Evolutionary conservation across 2,888 invertebrate species (phyloP).

Genomic region (Epicampocera succincta): DNA sequence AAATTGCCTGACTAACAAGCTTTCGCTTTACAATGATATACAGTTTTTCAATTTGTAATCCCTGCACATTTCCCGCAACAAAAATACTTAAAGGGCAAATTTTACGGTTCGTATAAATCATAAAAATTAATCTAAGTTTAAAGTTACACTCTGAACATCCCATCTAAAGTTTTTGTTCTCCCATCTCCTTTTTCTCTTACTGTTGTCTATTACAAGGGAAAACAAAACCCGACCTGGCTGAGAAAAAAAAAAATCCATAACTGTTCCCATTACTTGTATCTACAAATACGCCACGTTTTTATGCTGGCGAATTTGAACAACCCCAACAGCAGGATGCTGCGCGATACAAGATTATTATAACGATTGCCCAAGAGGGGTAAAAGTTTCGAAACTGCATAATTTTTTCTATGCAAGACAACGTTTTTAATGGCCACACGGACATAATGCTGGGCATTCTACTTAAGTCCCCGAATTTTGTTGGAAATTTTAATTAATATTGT

Average conservation of each 20-base stretch:
- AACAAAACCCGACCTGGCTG: neutral
- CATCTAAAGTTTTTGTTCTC: neutral
- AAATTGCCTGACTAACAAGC: too few species aligned
- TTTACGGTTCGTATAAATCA: too few species aligned
- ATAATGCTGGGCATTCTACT: neutral
- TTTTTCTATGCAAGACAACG: constrained; percentile 22
- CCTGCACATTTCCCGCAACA: too few species aligned
- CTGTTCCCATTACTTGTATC: too few species aligned
- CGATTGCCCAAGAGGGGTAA: neutral
- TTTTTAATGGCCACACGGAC: constrained; percentile 32
- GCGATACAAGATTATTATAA: neutral
- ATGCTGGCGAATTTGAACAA: neutral
- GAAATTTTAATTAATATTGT: constrained; percentile 27
- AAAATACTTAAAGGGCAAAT: too few species aligned
- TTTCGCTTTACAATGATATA: too few species aligned
- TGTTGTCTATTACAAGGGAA: too few species aligned
- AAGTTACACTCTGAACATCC: too few species aligned
- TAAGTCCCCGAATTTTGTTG: neutral
- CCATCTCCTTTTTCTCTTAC: too few species aligned
- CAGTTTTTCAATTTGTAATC: too few species aligned
- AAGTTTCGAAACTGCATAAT: neutral
- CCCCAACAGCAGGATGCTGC: neutral
- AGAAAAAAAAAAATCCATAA: neutral
- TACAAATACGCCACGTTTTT: neutral
- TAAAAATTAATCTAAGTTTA: too few species aligned